phyloP scores from a whole-genome alignment of 2,113 vertebrate species.

The Xiphophorus hellerii region DNA sequence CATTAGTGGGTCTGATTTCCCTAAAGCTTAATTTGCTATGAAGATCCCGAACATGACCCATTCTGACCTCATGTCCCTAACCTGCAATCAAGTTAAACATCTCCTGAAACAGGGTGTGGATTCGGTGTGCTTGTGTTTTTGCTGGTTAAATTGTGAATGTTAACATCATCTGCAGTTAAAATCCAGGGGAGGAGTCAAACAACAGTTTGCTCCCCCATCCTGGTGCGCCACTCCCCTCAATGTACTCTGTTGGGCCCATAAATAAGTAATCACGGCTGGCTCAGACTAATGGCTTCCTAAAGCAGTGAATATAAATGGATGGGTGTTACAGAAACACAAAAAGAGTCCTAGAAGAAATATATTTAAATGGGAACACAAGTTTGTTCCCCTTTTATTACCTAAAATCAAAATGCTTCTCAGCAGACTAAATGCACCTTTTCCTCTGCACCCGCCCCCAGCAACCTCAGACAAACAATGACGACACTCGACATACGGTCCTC shows the following conservation, averaged over 20 bases:
- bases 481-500: no score
- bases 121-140: background rate
- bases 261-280: slow-evolving; percentile 81
- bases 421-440: no score
- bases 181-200: slow-evolving; percentile 43
- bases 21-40: no score
- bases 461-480: slow-evolving; percentile 17
- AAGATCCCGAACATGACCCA: no score
- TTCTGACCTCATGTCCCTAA: no score
- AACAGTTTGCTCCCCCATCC: slow-evolving; percentile 22
- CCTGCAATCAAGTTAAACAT: no score
- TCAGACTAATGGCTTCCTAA: slow-evolving; percentile 79
- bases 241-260: slow-evolving; percentile 68
- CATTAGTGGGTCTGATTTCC: no score
- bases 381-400: no score
- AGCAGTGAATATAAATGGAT: slow-evolving; percentile 69
- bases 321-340: slow-evolving; percentile 18
- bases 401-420: no score
- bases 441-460: background rate
- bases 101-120: no score
- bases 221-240: slow-evolving; percentile 43
- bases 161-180: slow-evolving; percentile 1
- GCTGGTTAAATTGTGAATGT: slow-evolving; percentile 7
- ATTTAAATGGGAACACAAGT: background rate
- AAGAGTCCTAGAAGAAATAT: background rate